These are phyloP conservation scores for Anser cygnoides DNA, from an alignment of 2,113 vertebrate species.

Conservation along the genomic window DNA sequence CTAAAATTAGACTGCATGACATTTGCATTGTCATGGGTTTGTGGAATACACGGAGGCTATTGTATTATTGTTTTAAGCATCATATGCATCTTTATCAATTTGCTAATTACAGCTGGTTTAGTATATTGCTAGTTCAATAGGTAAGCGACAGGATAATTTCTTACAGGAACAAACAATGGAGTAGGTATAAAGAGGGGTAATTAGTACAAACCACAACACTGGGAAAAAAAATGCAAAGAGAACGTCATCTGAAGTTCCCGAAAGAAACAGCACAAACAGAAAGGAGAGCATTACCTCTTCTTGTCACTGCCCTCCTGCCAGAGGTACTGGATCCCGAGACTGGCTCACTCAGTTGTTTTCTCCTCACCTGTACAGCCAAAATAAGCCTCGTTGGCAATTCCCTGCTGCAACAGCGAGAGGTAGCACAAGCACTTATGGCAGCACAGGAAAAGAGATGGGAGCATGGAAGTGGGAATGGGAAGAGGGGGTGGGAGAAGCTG, in stretches of 20 bases:
- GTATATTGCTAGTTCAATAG: not conserved
- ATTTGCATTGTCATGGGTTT: not conserved
- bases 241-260: not conserved
- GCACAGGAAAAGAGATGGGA: not conserved
- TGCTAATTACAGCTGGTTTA: not conserved
- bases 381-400: not conserved
- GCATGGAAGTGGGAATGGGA: not conserved
- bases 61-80: not conserved
- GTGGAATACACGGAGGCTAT: not conserved
- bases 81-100: not conserved
- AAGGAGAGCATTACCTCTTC: not conserved
- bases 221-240: not conserved
- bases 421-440: not conserved
- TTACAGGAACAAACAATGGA: not conserved
- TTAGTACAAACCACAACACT: not conserved
- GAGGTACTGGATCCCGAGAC: not conserved
- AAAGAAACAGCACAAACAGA: not conserved
- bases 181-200: not conserved
- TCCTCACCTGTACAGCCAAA: not conserved
- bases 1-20: slow-evolving; percentile 33
- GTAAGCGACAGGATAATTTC: not conserved
- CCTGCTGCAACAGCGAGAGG: fast-evolving
- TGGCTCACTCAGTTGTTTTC: not conserved
- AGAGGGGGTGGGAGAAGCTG: not conserved
- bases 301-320: fast-evolving